Evolutionary conservation across 2,113 vertebrate genomes (phyloP).

Genomic region (Cololabis saira): DNA sequence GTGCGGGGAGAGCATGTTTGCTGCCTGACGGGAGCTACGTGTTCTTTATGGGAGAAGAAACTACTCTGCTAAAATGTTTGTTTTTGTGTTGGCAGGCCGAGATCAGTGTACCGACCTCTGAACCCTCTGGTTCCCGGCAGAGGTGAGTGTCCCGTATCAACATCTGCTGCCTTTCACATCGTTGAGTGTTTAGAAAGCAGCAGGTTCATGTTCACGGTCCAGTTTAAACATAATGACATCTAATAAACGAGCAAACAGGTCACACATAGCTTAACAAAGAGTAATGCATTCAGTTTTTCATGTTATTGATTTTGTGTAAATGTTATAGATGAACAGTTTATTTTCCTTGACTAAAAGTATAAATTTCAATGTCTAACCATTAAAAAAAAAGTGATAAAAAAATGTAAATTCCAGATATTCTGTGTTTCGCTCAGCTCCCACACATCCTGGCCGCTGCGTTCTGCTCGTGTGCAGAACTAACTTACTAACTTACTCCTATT

Average conservation of each 20-base stretch:
- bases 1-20: no score
- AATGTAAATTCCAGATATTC: no score
- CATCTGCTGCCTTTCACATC: neutral
- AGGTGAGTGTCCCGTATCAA: slow-evolving; percentile 74
- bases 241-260: neutral
- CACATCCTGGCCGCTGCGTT: neutral
- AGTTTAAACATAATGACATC: neutral
- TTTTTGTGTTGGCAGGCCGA: slow-evolving; percentile 82
- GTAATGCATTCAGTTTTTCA: neutral
- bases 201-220: neutral
- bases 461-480: neutral
- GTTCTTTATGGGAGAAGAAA: no score
- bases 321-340: no score
- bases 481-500: no score
- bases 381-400: no score
- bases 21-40: no score
- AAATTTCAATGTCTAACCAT: no score
- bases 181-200: neutral
- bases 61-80: neutral
- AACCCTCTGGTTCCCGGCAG: slow-evolving; percentile 91
- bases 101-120: slow-evolving; percentile 95
- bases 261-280: neutral
- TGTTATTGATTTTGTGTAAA: no score
- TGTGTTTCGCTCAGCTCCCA: no score
- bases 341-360: no score